Evolutionary conservation across 2,888 invertebrate genomes (phyloP).

Genomic region (Smittia sp.): DNA sequence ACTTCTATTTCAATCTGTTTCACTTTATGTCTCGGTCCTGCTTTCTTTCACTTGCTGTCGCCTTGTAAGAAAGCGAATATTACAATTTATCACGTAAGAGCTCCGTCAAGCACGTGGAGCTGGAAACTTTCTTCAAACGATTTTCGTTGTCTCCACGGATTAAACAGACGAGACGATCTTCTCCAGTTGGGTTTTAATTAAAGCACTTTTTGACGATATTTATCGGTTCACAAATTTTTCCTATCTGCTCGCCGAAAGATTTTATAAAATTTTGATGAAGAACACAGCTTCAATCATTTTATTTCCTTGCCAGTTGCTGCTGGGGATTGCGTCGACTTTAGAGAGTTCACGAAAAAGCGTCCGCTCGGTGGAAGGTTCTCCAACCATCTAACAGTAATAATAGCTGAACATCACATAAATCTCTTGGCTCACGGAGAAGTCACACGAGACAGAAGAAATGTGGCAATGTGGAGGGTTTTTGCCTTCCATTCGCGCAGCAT

Average conservation of each 20-base stretch:
- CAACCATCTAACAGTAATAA: slow-evolving; percentile 37
- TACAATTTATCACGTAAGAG: slow-evolving; percentile 38
- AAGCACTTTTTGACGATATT: slow-evolving; percentile 31
- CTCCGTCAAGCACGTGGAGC: slow-evolving; percentile 33
- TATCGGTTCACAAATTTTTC: background rate
- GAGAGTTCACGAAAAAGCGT: slow-evolving; percentile 13
- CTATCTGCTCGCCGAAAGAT: background rate
- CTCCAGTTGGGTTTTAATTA: slow-evolving; percentile 10
- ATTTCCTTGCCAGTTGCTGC: background rate
- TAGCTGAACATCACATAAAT: slow-evolving; percentile 37
- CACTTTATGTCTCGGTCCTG: slow-evolving; percentile 6
- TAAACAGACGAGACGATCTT: background rate
- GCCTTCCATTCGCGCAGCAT: slow-evolving; percentile 31
- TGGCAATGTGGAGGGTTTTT: background rate
- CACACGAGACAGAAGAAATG: background rate
- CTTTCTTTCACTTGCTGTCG: background rate
- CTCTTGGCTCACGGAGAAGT: background rate
- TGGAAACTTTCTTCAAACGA: background rate
- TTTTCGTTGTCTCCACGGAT: background rate
- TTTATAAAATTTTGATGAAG: slow-evolving; percentile 31
- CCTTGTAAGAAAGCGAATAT: slow-evolving; percentile 8
- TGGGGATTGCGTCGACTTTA: background rate
- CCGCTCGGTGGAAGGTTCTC: slow-evolving; percentile 8
- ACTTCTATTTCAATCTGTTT: slow-evolving; percentile 36
- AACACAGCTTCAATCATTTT: slow-evolving; percentile 20